These are phyloP conservation scores for Branchinecta lindahli DNA, from an alignment of 1,140 invertebrate species.

Conservation along the genomic window DNA sequence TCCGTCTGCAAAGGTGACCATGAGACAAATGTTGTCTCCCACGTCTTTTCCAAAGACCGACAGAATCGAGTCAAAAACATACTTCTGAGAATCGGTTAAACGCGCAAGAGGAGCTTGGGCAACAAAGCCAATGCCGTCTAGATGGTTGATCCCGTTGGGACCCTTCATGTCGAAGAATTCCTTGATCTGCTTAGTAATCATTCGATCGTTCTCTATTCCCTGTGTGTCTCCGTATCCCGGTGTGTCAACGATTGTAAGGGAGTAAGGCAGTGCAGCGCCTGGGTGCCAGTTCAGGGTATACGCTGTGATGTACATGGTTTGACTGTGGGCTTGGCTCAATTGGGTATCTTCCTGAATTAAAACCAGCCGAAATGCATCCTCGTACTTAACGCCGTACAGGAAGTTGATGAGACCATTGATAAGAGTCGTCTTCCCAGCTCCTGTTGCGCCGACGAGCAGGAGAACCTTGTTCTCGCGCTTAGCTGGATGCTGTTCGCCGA, in stretches of 20 bases:
- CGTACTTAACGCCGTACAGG: slow-evolving; percentile 11
- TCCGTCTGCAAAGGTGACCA: slow-evolving; percentile 16
- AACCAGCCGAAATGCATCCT: slow-evolving; percentile 7
- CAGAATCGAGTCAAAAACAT: slow-evolving; percentile 13
- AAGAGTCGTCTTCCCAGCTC: slow-evolving; percentile 12
- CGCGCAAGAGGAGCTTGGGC: slow-evolving; percentile 6
- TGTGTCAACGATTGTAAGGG: slow-evolving; percentile 15
- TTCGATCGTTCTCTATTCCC: not conserved
- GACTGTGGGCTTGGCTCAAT: slow-evolving; percentile 12
- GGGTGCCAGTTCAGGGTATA: not conserved
- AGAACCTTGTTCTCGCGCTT: not conserved
- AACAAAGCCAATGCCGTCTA: slow-evolving; percentile 15
- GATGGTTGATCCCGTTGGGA: not conserved
- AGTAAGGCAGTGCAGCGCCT: slow-evolving; percentile 10
- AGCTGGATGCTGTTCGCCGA: no score
- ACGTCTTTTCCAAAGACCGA: slow-evolving; percentile 17
- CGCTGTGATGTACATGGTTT: slow-evolving; percentile 13
- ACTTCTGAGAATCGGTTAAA: slow-evolving; percentile 7
- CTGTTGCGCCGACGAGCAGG: slow-evolving; percentile 16
- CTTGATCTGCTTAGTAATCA: slow-evolving; percentile 12
- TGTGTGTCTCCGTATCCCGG: slow-evolving; percentile 15
- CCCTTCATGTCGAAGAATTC: not conserved
- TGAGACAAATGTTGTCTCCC: slow-evolving; percentile 2
- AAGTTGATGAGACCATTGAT: slow-evolving; percentile 17
- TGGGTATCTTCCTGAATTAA: not conserved